Percentiles rank a stretch among this genome's conserved stretches.
These are phyloP conservation scores for Tholera decimalis DNA, from an alignment of 2,888 invertebrate genomes.

Conservation along the genomic window DNA sequence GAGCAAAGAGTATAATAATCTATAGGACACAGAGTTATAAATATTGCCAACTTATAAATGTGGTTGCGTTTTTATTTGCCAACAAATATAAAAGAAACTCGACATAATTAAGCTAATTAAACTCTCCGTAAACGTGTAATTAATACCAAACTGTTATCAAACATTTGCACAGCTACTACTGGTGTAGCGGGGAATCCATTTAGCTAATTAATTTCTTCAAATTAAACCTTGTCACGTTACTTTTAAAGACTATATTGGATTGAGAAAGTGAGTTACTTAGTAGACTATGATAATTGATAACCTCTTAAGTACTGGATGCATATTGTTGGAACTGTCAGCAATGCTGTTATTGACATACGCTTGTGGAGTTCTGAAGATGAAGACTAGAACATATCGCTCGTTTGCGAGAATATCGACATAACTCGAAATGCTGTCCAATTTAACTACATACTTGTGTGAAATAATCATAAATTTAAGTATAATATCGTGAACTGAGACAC, in stretches of 20 bases:
- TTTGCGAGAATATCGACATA: too few species aligned
- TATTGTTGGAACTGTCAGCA: constrained; percentile 7
- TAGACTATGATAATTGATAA: constrained; percentile 18
- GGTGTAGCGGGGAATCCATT: constrained; percentile 48
- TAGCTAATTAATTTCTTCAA: constrained; percentile 59
- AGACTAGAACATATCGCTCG: too few species aligned
- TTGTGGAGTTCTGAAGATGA: not conserved
- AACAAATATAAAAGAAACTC: constrained; percentile 5
- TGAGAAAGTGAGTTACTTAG: not conserved
- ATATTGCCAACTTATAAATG: too few species aligned
- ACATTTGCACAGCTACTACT: constrained; percentile 46
- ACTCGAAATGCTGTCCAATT: too few species aligned
- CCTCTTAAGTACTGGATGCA: constrained; percentile 19
- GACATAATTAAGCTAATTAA: constrained; percentile 41
- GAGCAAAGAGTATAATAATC: too few species aligned
- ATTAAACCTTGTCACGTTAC: constrained; percentile 11
- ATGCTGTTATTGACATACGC: not conserved
- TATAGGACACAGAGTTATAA: too few species aligned
- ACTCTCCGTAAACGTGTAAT: constrained; percentile 40
- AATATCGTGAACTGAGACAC: too few species aligned
- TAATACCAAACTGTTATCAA: constrained; percentile 53
- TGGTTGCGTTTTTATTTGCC: too few species aligned
- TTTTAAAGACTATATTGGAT: constrained; percentile 27
- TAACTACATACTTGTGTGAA: too few species aligned
- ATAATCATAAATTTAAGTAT: too few species aligned